Evolutionary conservation across 2,113 vertebrate species (phyloP).

Genomic region (Nicator chloris): DNA sequence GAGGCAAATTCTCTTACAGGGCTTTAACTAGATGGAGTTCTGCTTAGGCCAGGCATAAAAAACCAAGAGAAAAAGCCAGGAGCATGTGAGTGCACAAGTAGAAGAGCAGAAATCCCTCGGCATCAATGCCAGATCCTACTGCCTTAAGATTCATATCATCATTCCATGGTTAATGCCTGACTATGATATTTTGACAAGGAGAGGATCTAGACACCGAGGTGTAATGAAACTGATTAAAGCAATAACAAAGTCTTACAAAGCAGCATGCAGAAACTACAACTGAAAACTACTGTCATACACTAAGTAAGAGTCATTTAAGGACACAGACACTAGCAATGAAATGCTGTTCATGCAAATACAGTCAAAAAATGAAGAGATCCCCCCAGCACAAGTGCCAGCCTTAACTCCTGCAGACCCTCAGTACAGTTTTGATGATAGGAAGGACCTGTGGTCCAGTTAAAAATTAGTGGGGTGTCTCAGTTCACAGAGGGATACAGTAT

Average conservation of each 20-base stretch:
- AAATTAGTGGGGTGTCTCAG: background rate
- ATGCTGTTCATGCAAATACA: background rate
- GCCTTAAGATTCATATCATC: slow-evolving; percentile 55
- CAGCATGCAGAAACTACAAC: slow-evolving; percentile 57
- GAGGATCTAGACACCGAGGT: slow-evolving; percentile 61
- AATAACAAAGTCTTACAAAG: slow-evolving; percentile 65
- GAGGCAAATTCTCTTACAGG: background rate
- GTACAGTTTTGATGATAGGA: background rate
- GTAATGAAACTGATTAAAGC: slow-evolving; percentile 67
- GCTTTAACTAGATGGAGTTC: background rate
- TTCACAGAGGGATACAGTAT: background rate
- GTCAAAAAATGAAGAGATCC: background rate
- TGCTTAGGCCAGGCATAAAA: slow-evolving; percentile 14
- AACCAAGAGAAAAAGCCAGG: background rate
- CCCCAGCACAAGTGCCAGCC: background rate
- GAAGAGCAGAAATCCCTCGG: slow-evolving; percentile 45
- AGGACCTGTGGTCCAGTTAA: background rate
- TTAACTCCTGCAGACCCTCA: background rate
- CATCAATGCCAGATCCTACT: slow-evolving; percentile 55
- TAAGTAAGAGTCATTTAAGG: slow-evolving; percentile 56
- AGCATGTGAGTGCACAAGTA: background rate
- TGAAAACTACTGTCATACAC: slow-evolving; percentile 55
- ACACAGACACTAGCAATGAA: slow-evolving; percentile 38
- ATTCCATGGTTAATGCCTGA: slow-evolving; percentile 61
- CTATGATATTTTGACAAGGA: slow-evolving; percentile 61